phyloP scores from a whole-genome alignment of 2,888 invertebrate genomes.

The Piscicola geometra region DNA sequence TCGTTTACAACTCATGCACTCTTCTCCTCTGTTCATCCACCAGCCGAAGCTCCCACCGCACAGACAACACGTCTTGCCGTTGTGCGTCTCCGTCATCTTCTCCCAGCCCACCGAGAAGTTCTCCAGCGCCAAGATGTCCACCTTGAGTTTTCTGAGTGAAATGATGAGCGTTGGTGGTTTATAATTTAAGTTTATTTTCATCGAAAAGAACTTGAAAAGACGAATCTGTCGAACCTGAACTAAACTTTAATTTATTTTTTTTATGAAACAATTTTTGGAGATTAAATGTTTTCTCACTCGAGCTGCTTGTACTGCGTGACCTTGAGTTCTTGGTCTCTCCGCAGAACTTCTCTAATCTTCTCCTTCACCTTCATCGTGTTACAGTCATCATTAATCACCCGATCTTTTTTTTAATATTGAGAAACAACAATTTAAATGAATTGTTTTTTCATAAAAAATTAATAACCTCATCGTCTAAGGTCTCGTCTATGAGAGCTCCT shows the following conservation, averaged over 20 bases:
- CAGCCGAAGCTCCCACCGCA: slow-evolving; percentile 15
- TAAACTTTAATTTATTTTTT: not conserved
- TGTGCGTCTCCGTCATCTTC: not conserved
- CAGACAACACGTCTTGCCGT: slow-evolving; percentile 4
- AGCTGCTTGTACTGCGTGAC: not conserved
- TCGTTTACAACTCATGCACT: not conserved
- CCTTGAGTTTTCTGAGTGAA: not conserved
- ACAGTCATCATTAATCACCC: not conserved
- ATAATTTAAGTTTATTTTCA: no score
- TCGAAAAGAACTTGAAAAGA: no score
- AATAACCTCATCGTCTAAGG: no score
- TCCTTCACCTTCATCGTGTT: not conserved
- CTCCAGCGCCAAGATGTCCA: not conserved
- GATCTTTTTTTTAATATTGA: no score
- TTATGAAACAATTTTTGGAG: not conserved
- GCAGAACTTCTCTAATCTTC: slow-evolving; percentile 18
- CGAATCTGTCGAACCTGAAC: not conserved
- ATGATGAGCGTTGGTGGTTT: no score
- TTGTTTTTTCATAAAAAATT: no score
- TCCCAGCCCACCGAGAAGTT: slow-evolving; percentile 1
- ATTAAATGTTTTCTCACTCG: not conserved
- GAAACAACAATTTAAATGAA: no score
- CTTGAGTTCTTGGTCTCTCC: slow-evolving; percentile 25
- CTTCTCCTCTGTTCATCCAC: not conserved
- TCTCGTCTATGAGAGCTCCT: no score